Percentiles rank a stretch among this genome's conserved stretches.
Conservation (phyloP, 1,140 invertebrate species). For the Neotoxoptera formosana region DNA sequence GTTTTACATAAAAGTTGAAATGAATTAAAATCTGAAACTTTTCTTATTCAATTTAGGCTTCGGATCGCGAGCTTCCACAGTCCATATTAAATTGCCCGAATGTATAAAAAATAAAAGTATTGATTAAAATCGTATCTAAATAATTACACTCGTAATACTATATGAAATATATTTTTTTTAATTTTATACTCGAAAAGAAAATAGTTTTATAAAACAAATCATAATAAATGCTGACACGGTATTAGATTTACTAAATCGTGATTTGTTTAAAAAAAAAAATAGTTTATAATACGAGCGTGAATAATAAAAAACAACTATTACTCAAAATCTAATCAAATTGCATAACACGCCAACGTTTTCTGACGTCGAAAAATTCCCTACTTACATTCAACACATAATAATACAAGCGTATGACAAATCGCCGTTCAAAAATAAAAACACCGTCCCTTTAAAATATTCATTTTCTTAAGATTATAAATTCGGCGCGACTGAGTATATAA, state of each 20-base stretch:
- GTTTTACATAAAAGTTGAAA: not conserved
- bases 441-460: not conserved
- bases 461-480: not conserved
- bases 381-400: not conserved
- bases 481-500: not conserved
- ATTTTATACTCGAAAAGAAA: not conserved
- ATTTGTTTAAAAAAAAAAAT: not conserved
- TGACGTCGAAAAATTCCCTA: not conserved
- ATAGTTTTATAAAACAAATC: not conserved
- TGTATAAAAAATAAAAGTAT: not conserved
- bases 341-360: not conserved
- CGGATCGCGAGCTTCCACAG: not conserved
- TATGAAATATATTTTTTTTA: not conserved
- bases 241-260: not conserved
- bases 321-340: not conserved
- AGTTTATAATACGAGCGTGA: not conserved
- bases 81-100: not conserved
- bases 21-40: not conserved
- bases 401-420: not conserved
- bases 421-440: not conserved
- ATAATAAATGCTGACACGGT: not conserved
- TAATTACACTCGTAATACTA: too few species aligned
- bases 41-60: slow-evolving; percentile 5
- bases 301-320: not conserved
- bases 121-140: not conserved